phyloP scores from a whole-genome alignment of 1,140 invertebrate species.

The Cephus cinctus region DNA sequence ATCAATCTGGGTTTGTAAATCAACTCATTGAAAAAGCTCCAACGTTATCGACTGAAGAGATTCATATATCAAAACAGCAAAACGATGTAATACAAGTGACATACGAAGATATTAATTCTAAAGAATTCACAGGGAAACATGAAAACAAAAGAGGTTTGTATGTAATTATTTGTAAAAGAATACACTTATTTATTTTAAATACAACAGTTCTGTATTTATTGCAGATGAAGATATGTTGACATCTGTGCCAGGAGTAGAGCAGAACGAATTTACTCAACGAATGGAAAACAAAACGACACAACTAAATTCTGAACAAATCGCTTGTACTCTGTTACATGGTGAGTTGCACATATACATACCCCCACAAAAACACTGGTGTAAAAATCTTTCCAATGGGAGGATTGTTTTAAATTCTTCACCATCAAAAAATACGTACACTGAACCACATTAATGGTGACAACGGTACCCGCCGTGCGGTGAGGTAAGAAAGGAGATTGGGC shows the following conservation, averaged over 20 bases:
- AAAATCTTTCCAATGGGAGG: too few relatives aligned
- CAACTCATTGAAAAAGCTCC: slow-evolving; percentile 16
- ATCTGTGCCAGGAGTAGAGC: slow-evolving; percentile 1
- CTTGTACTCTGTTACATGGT: not conserved
- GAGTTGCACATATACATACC: too few relatives aligned
- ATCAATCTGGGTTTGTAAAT: slow-evolving; percentile 24
- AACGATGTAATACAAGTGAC: not conserved
- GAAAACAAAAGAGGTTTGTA: not conserved
- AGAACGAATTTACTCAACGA: slow-evolving; percentile 3
- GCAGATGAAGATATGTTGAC: not conserved
- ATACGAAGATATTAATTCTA: not conserved
- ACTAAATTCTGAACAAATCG: not conserved
- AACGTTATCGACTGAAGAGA: not conserved
- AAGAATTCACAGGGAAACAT: not conserved
- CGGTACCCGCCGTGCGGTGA: too few relatives aligned
- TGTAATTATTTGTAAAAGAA: not conserved
- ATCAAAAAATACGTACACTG: too few relatives aligned
- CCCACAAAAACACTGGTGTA: too few relatives aligned
- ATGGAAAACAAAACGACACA: not conserved
- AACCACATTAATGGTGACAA: too few relatives aligned
- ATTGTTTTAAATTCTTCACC: too few relatives aligned
- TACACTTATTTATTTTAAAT: not conserved
- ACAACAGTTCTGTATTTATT: not conserved
- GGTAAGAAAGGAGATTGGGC: too few relatives aligned
- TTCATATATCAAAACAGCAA: not conserved